These are phyloP conservation scores for Bolinopsis microptera DNA, from an alignment of 37 sponge, comb jelly and placozoan species.

Conservation along the genomic window DNA sequence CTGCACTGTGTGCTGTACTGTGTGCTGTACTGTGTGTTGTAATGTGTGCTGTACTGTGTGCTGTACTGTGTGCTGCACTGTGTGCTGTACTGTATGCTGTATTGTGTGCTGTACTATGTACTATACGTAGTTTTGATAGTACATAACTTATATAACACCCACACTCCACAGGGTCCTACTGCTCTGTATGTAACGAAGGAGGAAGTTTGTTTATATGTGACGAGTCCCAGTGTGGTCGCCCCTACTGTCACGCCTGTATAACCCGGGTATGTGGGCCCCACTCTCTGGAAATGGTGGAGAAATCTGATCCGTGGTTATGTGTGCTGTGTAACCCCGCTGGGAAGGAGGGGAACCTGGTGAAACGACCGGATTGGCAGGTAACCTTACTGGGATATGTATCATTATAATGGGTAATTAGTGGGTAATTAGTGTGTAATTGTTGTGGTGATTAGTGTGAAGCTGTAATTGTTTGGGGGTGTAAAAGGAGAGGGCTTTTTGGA, in stretches of 20 bases:
- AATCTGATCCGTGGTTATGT: constrained; percentile 6
- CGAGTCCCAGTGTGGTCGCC: constrained; percentile 13
- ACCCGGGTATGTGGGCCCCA: not conserved
- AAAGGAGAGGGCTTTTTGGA: not conserved
- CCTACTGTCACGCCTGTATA: not conserved
- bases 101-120: too few species aligned
- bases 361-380: constrained; percentile 10
- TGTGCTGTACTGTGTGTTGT: too few species aligned
- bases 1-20: too few species aligned
- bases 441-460: not conserved
- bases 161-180: not conserved
- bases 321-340: not conserved
- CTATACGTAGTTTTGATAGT: too few species aligned
- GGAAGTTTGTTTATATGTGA: not conserved
- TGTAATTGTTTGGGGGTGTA: not conserved
- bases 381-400: not conserved
- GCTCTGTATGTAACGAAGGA: constrained; percentile 37
- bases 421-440: not conserved
- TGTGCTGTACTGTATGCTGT: too few species aligned
- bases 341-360: not conserved
- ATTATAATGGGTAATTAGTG: too few species aligned
- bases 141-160: too few species aligned
- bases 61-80: too few species aligned
- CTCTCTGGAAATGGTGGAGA: not conserved
- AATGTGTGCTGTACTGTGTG: too few species aligned